These are phyloP conservation scores for Macrochelys suwanniensis DNA, from an alignment of 2,797 vertebrate genomes.

Conservation along the genomic window DNA sequence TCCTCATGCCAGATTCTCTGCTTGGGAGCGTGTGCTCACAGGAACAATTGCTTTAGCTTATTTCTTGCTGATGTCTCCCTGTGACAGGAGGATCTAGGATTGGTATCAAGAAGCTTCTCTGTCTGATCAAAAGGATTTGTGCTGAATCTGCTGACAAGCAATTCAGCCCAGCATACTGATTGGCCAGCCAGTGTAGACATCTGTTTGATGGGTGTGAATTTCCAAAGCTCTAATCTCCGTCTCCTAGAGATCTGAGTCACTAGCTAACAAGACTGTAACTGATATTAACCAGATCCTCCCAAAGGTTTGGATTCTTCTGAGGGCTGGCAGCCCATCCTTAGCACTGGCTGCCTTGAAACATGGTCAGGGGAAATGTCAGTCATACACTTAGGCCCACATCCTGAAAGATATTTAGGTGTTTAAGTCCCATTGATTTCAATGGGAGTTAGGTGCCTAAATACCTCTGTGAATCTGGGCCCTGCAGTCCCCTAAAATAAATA, in stretches of 20 bases:
- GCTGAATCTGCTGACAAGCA: background rate
- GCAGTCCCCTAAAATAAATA: background rate
- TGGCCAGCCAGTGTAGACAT: background rate
- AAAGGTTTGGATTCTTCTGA: background rate
- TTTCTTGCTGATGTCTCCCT: background rate
- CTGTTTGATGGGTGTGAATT: background rate
- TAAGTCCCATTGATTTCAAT: too few relatives aligned
- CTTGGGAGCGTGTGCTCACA: too few relatives aligned
- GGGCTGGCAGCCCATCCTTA: background rate
- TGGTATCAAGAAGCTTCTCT: background rate
- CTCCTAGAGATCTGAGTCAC: background rate
- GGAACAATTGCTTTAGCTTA: background rate
- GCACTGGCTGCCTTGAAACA: background rate
- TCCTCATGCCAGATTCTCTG: background rate
- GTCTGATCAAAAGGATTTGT: background rate
- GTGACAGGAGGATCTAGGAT: background rate
- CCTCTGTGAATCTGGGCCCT: background rate
- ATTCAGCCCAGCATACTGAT: background rate
- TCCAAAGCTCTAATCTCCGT: background rate
- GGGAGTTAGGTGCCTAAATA: background rate
- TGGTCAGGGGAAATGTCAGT: background rate
- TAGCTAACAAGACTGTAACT: background rate
- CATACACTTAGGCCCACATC: background rate
- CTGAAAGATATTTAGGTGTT: too few relatives aligned
- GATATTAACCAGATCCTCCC: background rate